Base-by-base conservation (phyloP, 2,888 invertebrate species). In the Hirtodrosophila histrioides region DNA sequence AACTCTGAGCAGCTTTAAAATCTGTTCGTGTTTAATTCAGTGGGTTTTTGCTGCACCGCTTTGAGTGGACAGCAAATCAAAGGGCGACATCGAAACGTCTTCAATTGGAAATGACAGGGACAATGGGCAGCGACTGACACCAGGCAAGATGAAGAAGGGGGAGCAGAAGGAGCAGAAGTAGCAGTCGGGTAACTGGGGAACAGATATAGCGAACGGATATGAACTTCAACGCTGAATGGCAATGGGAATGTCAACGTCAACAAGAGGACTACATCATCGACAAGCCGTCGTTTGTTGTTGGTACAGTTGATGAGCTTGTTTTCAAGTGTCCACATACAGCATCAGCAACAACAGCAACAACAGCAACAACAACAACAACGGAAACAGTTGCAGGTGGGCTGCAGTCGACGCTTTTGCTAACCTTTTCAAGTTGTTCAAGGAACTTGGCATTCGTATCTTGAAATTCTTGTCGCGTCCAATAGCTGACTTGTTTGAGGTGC, bases 271-370 rank as follows among this genome's bases (percentile, higher is more conserved):
- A 56, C 62, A 69, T 64, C 66, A 79, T 76, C 80, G 76, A 60
- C 86, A 61, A 62, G 75, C 60, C 74, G 48, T 66, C 68, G 53
- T 63, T 58, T 78, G 73, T 69, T 69, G 81, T 69, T 69, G 78
- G 55, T 60, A 51, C 66, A 55, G 70, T 74, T 79, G 79, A 79
- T 84, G 84, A 82, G 84, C 81, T 84, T 77, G 84, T 84, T 78
- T 71, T 78, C 67, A 55, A 84, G 78, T 69, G 73, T 71, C 63
- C 68, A 64, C 67, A 71, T 70, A 64, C 39, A 41, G 27, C 8
- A 23, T 24, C 29, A 49, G 7, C 23, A 8, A 31, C 44, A 43
- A 10, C 50, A 45, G 4, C 39, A 61, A 1, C 43, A 45, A 10
- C 31, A 24, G 3, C 31, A 45, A 44, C 9, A 12, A 37, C 11